Evolutionary conservation across 2,888 invertebrate species (phyloP), one percentile per base, ranked within the genome.

Genomic region (Subacronicta megacephala): DNA sequence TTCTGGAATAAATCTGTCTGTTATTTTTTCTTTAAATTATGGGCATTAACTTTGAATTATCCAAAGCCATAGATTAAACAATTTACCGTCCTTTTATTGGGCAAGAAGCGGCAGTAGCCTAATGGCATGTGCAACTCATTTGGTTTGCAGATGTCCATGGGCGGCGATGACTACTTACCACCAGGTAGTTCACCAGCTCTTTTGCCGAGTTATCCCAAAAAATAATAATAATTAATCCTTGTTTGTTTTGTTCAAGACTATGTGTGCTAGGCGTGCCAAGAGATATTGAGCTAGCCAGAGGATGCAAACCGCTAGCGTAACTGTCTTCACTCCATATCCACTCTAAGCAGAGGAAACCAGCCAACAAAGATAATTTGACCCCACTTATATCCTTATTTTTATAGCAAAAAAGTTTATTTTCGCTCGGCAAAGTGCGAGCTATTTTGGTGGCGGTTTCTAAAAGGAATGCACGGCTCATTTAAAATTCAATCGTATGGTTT

Each of bases 401-500:
- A 0, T 17, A 20, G 31, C 0, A 1, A 10, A 44, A 53, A 45
- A 36, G 66, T 40, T 38, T 17, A 13, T 46, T 18, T 47, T 57
- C 26, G 29, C 33, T 36, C 20, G 46, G 53, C 52, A 36, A 35
- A 35, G 15, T 3, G 15, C 9, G 33, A n/a, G 42, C n/a, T 53
- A 51, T 47, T 29, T 52, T 51, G 31, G 56, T 35, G 18, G 26
- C 20, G 17, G 33, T 23, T 40, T 60, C 69, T 56, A 46, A 74
- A 65, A 72, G 66, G 78, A 67, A 68, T 70, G 64, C 62, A 61
- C 18, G 56, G 58, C 65, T 64, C 77, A 62, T 78, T 76, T 78
- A 76, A 78, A 78, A 78, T 78, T 76, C 77, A 75, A 72, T 78
- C 69, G 66, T 69, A 70, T 58, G 67, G 70, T 57, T 60, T 60